A percentile compares a stretch with the other conserved stretches of the same genome.
Conservation (phyloP, 2,797 vertebrate genomes). For the Avahi laniger region DNA sequence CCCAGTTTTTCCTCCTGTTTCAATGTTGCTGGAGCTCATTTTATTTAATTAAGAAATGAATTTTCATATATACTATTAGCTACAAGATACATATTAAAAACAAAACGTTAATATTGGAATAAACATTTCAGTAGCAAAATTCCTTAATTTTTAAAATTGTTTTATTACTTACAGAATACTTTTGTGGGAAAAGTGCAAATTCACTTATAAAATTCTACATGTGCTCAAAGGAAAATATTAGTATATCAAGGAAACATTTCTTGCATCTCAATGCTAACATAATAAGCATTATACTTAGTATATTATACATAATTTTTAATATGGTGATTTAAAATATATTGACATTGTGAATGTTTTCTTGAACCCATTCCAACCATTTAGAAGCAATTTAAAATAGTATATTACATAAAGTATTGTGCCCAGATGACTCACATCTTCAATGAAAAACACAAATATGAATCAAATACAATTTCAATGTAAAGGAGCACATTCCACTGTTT, state of each 20-base stretch:
- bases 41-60: slow-evolving; percentile 14
- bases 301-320: neutral
- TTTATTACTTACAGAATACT: neutral
- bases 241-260: neutral
- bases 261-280: neutral
- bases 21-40: neutral
- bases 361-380: neutral
- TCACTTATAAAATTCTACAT: neutral
- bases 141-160: neutral
- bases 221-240: neutral
- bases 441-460: neutral
- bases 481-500: neutral
- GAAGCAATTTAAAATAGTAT: neutral
- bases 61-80: neutral
- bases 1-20: neutral
- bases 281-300: neutral
- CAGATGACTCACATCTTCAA: neutral
- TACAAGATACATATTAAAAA: neutral
- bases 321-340: neutral
- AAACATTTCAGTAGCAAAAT: neutral
- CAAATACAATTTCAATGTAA: neutral
- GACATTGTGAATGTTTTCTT: neutral
- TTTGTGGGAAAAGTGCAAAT: neutral
- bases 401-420: neutral
- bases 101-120: neutral